A percentile compares a stretch with the other conserved stretches of the same genome.
phyloP scores from a whole-genome alignment of 2,888 invertebrate species.

The Rhogogaster chlorosoma region DNA sequence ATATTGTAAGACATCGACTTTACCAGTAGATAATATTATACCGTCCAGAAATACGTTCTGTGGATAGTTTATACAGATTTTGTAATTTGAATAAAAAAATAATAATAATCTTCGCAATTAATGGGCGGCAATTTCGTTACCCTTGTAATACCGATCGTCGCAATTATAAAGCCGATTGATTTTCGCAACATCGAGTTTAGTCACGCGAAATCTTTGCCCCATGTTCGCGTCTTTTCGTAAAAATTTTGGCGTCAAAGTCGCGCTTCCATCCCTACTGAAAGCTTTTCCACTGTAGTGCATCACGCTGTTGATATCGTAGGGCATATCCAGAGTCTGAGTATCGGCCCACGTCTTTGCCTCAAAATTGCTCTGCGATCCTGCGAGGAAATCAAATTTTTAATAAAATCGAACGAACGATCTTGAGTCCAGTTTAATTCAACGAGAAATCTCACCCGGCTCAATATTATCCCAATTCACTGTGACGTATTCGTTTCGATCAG shows the following conservation, averaged over 20 bases:
- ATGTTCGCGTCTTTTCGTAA: slow-evolving; percentile 64
- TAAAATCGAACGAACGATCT: background rate
- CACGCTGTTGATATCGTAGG: slow-evolving; percentile 69
- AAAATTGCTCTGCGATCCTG: slow-evolving; percentile 67
- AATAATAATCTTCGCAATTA: background rate
- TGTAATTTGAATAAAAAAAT: slow-evolving; percentile 33
- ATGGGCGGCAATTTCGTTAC: background rate
- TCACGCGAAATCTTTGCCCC: slow-evolving; percentile 73
- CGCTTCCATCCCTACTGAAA: slow-evolving; percentile 77
- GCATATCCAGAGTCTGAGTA: slow-evolving; percentile 62
- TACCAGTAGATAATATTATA: slow-evolving; percentile 9
- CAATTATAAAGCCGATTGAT: slow-evolving; percentile 70
- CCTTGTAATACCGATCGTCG: slow-evolving; percentile 52
- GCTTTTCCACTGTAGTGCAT: slow-evolving; percentile 78
- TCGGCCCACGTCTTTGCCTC: slow-evolving; percentile 60
- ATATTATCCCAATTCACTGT: slow-evolving; percentile 67
- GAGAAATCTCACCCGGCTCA: slow-evolving; percentile 61
- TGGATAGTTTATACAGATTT: background rate
- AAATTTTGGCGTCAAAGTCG: slow-evolving; percentile 77
- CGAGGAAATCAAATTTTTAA: slow-evolving; percentile 29
- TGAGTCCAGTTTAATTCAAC: too few species aligned
- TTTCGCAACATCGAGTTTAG: slow-evolving; percentile 68
- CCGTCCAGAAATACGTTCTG: slow-evolving; percentile 14
- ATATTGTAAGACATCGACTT: slow-evolving; percentile 39
- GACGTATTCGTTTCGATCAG: slow-evolving; percentile 67